A percentile compares a stretch with the other conserved stretches of the same genome.
phyloP scores from a whole-genome alignment of 2,888 invertebrate genomes.

The Barypeithes pellucidus region DNA sequence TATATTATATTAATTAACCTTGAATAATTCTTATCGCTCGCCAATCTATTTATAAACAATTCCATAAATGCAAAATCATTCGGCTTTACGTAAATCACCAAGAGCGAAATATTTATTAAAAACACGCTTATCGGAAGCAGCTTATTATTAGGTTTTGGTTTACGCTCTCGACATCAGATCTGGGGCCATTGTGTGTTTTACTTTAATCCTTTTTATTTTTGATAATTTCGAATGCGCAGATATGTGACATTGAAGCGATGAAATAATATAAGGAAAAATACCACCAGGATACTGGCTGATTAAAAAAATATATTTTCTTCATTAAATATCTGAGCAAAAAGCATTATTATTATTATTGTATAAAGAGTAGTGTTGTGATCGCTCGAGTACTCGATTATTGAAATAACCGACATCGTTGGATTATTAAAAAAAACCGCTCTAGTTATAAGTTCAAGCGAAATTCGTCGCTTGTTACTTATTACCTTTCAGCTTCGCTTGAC shows the following conservation, averaged over 20 bases:
- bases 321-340: no score
- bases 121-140: slow-evolving; percentile 5
- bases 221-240: background rate
- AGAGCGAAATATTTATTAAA: slow-evolving; percentile 6
- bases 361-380: no score
- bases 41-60: slow-evolving; percentile 15
- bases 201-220: slow-evolving; percentile 6
- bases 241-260: background rate
- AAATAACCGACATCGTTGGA: no score
- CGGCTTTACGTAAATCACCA: slow-evolving; percentile 16
- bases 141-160: slow-evolving; percentile 24
- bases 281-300: background rate
- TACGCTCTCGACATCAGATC: slow-evolving; percentile 18
- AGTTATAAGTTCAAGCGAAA: no score
- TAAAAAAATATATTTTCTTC: background rate
- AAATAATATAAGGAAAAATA: background rate
- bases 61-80: slow-evolving; percentile 6
- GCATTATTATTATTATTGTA: no score
- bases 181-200: slow-evolving; percentile 5
- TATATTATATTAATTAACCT: background rate
- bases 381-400: no score
- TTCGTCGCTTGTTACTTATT: no score
- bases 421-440: no score
- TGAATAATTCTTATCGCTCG: background rate
- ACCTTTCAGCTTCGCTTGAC: no score